Base-by-base conservation (phyloP, 2,888 invertebrate genomes). In the Hyposoter didymator region DNA sequence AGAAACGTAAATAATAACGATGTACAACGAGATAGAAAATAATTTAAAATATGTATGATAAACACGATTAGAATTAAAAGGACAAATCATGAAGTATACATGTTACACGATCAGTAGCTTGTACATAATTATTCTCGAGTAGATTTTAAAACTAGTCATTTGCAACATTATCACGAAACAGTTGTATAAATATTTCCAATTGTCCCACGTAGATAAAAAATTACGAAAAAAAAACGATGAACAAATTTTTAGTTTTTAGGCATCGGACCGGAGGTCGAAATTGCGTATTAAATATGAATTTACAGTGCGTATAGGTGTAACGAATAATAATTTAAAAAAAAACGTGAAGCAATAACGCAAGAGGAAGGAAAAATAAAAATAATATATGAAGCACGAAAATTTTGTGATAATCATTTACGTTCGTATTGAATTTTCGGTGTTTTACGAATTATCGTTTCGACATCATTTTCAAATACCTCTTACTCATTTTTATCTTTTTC, bases 1-100 rank as follows among this genome's bases (percentile, higher is more conserved):
- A 80, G 59, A 67, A 87, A 87, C 83, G 87, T 90, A 90, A 49
- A 17, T 89, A 86, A 82, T 91, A 91, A 92, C 88, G 88, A 92
- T 92, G 93, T 93, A 93, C 93, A 93, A 93, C 93, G 93, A 93
- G 88, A 90, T 92, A 92, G 93, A 80, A 89, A 89, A 85, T 92
- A 92, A 59, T 59, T 28, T 14, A 89, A 70, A 52, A 72, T 88
- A 89, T 92, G 91, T 92, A 92, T 89, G 79, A 90, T 90, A 92
- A 89, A 88, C 78, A 88, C 84, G 88, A 90, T 89, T 39, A 88
- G 84, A 87, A 22, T 82, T 88, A 89, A 90, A 88, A 89, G 84
- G 90, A 90, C 90, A 89, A 91, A 91, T 89, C 90, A 90, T 90
- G 86, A 73, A 69, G 86, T 89, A 89, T 90, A 91, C 88, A 89